phyloP scores from a whole-genome alignment of 2,888 invertebrate genomes.

The Mystacides longicornis region DNA sequence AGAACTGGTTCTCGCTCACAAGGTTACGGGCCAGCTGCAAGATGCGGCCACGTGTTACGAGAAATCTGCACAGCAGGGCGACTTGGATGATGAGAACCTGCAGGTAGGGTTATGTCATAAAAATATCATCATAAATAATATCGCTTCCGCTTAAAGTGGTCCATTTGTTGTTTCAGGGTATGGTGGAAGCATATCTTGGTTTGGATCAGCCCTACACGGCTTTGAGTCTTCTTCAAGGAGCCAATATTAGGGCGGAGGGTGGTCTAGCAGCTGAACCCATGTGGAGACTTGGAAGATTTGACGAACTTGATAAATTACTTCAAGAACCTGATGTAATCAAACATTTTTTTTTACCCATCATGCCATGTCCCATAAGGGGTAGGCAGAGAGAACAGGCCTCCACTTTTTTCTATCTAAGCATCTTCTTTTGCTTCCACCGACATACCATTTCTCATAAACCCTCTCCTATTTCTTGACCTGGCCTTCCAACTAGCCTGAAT shows the following conservation, averaged over 20 bases:
- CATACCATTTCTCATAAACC: too few species aligned
- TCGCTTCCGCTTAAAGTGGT: neutral
- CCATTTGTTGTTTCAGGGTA: constrained; percentile 50
- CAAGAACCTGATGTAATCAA: constrained; percentile 38
- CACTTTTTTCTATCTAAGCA: too few species aligned
- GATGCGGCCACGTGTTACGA: constrained; percentile 88
- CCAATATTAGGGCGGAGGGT: constrained; percentile 51
- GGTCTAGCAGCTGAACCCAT: constrained; percentile 74
- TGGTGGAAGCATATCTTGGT: constrained; percentile 79
- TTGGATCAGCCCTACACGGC: constrained; percentile 85
- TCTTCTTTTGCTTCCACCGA: too few species aligned
- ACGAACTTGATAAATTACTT: constrained; percentile 61
- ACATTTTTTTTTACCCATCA: neutral
- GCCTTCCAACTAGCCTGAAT: too few species aligned
- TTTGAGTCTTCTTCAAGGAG: constrained; percentile 63
- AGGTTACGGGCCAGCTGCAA: constrained; percentile 72
- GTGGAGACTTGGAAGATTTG: constrained; percentile 81
- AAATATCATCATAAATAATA: neutral
- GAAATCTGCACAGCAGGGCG: constrained; percentile 58
- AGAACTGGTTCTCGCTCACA: constrained; percentile 78
- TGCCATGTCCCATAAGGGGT: too few species aligned
- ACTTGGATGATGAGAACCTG: constrained; percentile 43
- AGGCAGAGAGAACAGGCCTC: too few species aligned
- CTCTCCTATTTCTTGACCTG: too few species aligned
- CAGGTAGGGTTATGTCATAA: constrained; percentile 31